Evolutionary conservation across 1,140 invertebrate genomes (phyloP), one percentile per base, ranked within the genome.

Genomic region (Oryzaephilus surinamensis): DNA sequence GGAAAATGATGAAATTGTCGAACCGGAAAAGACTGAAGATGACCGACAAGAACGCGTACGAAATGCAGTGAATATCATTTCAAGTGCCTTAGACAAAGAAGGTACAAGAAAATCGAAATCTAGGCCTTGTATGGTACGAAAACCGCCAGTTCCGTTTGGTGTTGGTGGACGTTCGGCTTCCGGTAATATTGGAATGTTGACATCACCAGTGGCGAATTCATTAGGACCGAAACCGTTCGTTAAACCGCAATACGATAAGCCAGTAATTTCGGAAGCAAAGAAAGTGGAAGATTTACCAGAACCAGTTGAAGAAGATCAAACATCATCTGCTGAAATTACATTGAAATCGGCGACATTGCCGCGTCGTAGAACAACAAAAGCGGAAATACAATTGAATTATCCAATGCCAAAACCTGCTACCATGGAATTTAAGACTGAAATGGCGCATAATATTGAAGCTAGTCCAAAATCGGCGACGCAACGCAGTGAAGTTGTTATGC

Each of bases 331-430:
- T 38, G 74, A 77, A 39, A 77, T 79, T 23, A 76, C 71, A 2
- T 51, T 78, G 6, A 78, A 79, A 49, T 78, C 74, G 32, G 75
- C 76, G 2, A 79, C 77, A 0, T 57, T 79, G 35, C 75, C 76
- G 3, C 67, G 77, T 41, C 70, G 71, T 6, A 70, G 74, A 38
- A 76, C 73, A 8, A 72, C 72, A 18, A 78, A 78, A 57, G 70
- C 75, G 2, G 74, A 79, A 55, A 76, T 80, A 17, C 71, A 72
- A 35, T 51, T 79, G 38, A 65, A 71, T 28, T 62, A 61, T 38
- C 64, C 72, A 0, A 52, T 63, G 2, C 47, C 61, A 2, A 69
- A 67, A 43, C 63, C 65, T 12, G 58, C 66, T 36, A 63, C 56
- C 26, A 60, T 56, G 52, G 71, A 63, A 46, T 75, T 64, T 51